phyloP scores from a whole-genome alignment of 2,888 invertebrate species.

The Brenthis daphne region DNA sequence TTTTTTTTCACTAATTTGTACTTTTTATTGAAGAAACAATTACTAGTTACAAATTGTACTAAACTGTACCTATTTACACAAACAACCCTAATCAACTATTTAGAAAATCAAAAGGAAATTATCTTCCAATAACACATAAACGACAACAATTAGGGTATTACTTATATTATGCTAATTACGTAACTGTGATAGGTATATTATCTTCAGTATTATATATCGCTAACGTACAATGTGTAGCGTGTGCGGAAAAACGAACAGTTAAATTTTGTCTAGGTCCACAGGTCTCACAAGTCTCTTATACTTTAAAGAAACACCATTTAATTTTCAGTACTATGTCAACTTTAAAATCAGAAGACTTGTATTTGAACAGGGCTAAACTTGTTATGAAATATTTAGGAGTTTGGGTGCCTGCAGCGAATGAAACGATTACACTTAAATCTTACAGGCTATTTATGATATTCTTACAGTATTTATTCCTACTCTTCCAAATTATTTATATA shows the following conservation, averaged over 20 bases:
- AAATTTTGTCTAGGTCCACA: not conserved
- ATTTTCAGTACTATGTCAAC: slow-evolving; percentile 32
- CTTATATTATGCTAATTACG: slow-evolving; percentile 36
- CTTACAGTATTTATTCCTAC: slow-evolving; percentile 63
- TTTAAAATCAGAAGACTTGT: slow-evolving; percentile 55
- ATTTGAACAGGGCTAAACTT: slow-evolving; percentile 63
- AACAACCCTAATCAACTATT: slow-evolving; percentile 15
- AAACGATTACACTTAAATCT: slow-evolving; percentile 46
- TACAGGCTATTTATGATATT: slow-evolving; percentile 59
- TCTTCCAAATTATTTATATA: slow-evolving; percentile 68
- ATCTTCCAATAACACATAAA: slow-evolving; percentile 23
- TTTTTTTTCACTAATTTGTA: too few species aligned
- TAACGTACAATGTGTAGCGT: too few species aligned
- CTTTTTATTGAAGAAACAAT: too few species aligned
- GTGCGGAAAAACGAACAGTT: too few species aligned
- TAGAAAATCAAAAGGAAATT: slow-evolving; percentile 25
- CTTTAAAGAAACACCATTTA: not conserved
- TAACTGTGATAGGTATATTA: slow-evolving; percentile 24
- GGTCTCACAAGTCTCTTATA: not conserved
- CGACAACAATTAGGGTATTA: slow-evolving; percentile 33
- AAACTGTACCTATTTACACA: slow-evolving; percentile 5
- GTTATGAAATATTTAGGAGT: slow-evolving; percentile 70
- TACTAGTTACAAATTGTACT: slow-evolving; percentile 3
- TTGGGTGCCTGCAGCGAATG: slow-evolving; percentile 59
- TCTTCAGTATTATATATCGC: not conserved